These are phyloP conservation scores for Lepus oiostolus DNA, from an alignment of 2,797 vertebrate genomes.

Conservation along the genomic window DNA sequence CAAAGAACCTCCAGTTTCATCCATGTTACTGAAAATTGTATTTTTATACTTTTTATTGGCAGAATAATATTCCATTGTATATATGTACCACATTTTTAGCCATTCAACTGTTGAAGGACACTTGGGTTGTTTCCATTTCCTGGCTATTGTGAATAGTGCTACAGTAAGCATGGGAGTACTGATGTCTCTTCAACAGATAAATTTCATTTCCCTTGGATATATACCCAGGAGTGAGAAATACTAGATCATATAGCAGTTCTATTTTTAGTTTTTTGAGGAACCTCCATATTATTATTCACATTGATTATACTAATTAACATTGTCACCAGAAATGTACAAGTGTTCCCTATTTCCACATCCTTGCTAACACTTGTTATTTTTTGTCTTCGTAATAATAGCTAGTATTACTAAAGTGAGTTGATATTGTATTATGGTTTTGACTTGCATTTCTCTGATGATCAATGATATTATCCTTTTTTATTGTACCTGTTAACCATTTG, in stretches of 20 bases:
- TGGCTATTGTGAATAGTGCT: not conserved
- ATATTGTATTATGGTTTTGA: not conserved
- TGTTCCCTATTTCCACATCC: not conserved
- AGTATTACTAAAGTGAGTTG: not conserved
- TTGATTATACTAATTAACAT: not conserved
- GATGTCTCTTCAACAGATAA: not conserved
- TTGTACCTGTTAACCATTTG: not conserved
- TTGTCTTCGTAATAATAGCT: not conserved
- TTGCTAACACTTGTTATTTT: not conserved
- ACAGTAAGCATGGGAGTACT: not conserved
- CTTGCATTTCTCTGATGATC: not conserved
- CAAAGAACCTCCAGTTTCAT: not conserved
- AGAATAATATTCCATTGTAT: not conserved
- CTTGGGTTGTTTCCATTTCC: not conserved
- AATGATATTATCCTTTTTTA: not conserved
- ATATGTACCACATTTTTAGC: not conserved
- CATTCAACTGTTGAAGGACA: not conserved
- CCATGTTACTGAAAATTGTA: not conserved
- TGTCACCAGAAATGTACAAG: not conserved
- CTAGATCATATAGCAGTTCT: not conserved
- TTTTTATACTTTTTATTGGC: not conserved
- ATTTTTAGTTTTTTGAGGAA: not conserved
- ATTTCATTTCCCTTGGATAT: not conserved
- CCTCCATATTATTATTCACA: not conserved
- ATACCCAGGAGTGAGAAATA: not conserved